phyloP scores from a whole-genome alignment of 2,888 invertebrate genomes.

The Agrilus mali region DNA sequence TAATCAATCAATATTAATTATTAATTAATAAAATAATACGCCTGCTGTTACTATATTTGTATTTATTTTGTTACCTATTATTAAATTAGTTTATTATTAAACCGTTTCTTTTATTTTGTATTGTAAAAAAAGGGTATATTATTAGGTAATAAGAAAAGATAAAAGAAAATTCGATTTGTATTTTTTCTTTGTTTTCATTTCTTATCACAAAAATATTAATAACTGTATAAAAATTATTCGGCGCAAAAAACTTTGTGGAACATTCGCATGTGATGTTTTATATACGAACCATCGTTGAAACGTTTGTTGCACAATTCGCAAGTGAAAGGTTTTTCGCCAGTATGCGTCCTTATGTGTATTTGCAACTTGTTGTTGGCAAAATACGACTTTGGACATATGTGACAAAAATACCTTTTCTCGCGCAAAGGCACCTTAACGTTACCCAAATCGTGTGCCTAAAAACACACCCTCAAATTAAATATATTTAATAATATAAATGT shows the following conservation, averaged over 20 bases:
- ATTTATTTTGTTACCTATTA: background rate
- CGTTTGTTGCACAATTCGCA: slow-evolving; percentile 24
- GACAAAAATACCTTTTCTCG: slow-evolving; percentile 35
- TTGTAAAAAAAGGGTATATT: too few species aligned
- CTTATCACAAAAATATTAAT: background rate
- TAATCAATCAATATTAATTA: too few species aligned
- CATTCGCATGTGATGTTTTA: slow-evolving; percentile 40
- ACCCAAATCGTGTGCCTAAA: slow-evolving; percentile 30
- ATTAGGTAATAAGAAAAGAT: too few species aligned
- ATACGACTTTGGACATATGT: slow-evolving; percentile 24
- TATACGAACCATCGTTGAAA: slow-evolving; percentile 40
- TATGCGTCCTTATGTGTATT: slow-evolving; percentile 25
- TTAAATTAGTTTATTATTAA: too few species aligned
- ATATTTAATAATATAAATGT: too few species aligned
- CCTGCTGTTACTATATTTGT: too few species aligned
- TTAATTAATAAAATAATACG: too few species aligned
- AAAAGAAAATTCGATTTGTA: too few species aligned
- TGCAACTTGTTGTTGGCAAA: slow-evolving; percentile 25
- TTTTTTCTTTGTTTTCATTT: background rate
- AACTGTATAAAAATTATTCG: background rate
- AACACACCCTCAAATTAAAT: too few species aligned
- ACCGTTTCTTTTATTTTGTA: too few species aligned
- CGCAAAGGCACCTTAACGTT: slow-evolving; percentile 36
- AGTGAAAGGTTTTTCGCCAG: slow-evolving; percentile 24
- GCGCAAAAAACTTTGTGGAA: slow-evolving; percentile 31